phyloP scores from a whole-genome alignment of 2,888 invertebrate species.

The Quadriops clusia region DNA sequence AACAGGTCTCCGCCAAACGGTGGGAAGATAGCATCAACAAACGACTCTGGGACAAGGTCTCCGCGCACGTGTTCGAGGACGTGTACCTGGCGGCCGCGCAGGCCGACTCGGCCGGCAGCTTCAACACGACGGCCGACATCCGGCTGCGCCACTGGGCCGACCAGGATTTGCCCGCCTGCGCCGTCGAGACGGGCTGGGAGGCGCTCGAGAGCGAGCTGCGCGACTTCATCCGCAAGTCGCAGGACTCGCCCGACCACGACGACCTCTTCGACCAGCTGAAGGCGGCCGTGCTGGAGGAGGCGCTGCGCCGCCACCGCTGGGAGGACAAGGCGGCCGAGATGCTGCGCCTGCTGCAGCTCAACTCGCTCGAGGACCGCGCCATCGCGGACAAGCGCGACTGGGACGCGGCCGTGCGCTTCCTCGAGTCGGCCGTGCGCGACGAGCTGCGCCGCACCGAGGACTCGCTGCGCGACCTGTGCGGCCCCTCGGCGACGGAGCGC shows the following conservation, averaged over 20 bases:
- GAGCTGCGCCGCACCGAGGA: constrained; percentile 57
- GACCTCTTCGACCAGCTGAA: constrained; percentile 85
- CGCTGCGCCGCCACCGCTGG: constrained; percentile 82
- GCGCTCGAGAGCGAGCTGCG: constrained; percentile 65
- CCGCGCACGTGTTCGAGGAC: constrained; percentile 72
- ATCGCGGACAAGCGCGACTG: constrained; percentile 80
- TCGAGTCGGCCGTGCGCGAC: constrained; percentile 72
- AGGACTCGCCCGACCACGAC: constrained; percentile 64
- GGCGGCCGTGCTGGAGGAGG: constrained; percentile 74
- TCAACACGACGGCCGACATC: constrained; percentile 85
- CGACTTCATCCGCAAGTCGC: constrained; percentile 53
- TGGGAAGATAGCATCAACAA: constrained; percentile 80
- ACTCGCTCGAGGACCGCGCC: constrained; percentile 81
- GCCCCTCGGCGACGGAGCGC: constrained; percentile 60
- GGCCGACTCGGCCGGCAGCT: constrained; percentile 55
- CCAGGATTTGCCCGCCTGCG: constrained; percentile 70
- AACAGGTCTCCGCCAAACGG: constrained; percentile 70
- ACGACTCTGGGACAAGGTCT: constrained; percentile 73
- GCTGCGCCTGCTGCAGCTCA: constrained; percentile 86
- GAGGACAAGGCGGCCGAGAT: constrained; percentile 82
- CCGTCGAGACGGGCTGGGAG: constrained; percentile 78
- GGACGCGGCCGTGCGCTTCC: constrained; percentile 85
- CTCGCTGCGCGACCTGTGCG: constrained; percentile 62
- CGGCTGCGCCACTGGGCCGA: constrained; percentile 97
- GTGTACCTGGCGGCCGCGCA: constrained; percentile 92